Base-by-base conservation (phyloP, 2,113 vertebrate genomes). In the Jacana jacana region DNA sequence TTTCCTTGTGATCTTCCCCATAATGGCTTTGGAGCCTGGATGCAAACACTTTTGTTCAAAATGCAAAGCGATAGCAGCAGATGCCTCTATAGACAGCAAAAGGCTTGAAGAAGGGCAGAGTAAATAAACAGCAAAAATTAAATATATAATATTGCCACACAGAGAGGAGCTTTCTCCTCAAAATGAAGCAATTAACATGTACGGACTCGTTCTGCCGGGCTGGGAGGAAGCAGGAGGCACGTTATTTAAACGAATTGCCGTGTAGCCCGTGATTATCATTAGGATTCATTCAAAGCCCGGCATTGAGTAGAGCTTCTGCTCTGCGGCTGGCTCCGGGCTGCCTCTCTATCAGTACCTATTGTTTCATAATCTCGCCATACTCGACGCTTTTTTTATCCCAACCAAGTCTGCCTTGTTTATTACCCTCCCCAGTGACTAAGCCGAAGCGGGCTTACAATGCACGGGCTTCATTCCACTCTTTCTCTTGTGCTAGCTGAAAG, bases 291-390 rank as follows among this genome's bases (percentile, higher is more conserved):
- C 93, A 97, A 80, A 77, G 60, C 37, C 91, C 79, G 91, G 81
- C 93, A 89, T 95, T 95, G 87, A 96, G 78, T 19, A 79, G 91
- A 91, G 95, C 93, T 96, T 49, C 95, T 95, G 95, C 95, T 95
- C 91, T 68, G 78, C 17, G 58, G 69, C 93, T 95, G 94, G 80
- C 94, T 93, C 86, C 15, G 44, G 68, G 70, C 84, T 94, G 95
- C 89, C 95, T 92, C 86, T 96, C 96, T 95, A 95, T 96, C 94
- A 96, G 93, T 87, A 91, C 89, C 95, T 87, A 95, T 95, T 96
- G 96, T 96, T 95, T 93, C 75, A 89, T 93, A 93, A 96, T 96
- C 91, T 93, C 51, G 1, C 94, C 75, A 44, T 80, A 72, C 93
- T 89, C 84, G 2, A 91, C 35, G 81, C 81, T 94, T 96, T 95